Conservation (phyloP, 2,113 vertebrate species). For the Trematocara marginatum region DNA sequence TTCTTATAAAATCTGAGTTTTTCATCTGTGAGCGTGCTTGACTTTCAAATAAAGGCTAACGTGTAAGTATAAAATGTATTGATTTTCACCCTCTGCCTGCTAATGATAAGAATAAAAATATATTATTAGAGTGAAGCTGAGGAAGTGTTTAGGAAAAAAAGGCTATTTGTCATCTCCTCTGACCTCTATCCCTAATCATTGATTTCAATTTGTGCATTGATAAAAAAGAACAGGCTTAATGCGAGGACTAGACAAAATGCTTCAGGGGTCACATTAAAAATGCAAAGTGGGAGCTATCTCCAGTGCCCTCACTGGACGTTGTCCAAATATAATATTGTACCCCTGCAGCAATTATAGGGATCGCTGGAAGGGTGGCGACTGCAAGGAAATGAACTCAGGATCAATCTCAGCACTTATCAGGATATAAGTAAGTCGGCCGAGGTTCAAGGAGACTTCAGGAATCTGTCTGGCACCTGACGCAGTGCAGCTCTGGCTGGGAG, state of each 20-base stretch:
- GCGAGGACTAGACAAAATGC: constrained; percentile 11
- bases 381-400: constrained; percentile 48
- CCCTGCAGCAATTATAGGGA: constrained; percentile 54
- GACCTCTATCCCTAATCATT: constrained; percentile 54
- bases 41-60: background rate
- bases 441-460: constrained; percentile 57
- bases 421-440: constrained; percentile 35
- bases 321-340: constrained; percentile 63
- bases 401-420: constrained; percentile 58
- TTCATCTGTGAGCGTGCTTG: background rate
- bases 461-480: constrained; percentile 28
- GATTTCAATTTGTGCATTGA: constrained; percentile 51
- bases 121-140: constrained; percentile 15
- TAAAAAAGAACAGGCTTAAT: constrained; percentile 45
- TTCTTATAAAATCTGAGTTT: background rate
- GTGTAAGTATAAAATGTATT: background rate
- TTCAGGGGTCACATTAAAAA: constrained; percentile 50
- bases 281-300: constrained; percentile 29
- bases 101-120: constrained; percentile 16
- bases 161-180: constrained; percentile 42
- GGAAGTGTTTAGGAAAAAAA: constrained; percentile 10
- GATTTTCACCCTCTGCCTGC: background rate
- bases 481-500: background rate
- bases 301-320: constrained; percentile 43
- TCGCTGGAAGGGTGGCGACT: constrained; percentile 30